Conservation (phyloP, 2,113 vertebrate genomes). For the Microcebus jonahi region DNA sequence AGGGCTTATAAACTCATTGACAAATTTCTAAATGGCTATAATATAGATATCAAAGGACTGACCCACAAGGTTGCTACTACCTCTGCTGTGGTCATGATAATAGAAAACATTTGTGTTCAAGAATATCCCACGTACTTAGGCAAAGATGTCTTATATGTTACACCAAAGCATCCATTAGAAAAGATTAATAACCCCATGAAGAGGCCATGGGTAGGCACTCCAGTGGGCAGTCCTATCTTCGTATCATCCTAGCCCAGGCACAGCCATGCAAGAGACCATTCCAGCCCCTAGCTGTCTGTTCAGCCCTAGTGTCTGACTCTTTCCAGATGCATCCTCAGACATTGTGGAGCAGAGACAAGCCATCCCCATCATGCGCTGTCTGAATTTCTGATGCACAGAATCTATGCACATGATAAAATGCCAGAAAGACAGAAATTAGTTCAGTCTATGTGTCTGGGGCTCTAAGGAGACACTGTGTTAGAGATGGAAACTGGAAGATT, state of each 20-base stretch:
- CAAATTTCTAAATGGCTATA: neutral
- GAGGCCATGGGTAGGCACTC: too few relatives aligned
- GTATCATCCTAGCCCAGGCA: neutral
- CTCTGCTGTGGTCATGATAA: neutral
- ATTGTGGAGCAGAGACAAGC: neutral
- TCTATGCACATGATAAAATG: neutral
- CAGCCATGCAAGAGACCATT: neutral
- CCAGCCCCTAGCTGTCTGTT: neutral
- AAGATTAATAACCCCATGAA: neutral
- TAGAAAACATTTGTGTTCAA: neutral
- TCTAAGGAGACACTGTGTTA: neutral
- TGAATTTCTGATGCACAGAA: neutral
- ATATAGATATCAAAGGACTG: neutral
- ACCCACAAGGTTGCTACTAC: neutral
- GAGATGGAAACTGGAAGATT: neutral
- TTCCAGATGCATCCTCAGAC: neutral
- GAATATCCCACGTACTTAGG: neutral
- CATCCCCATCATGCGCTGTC: neutral
- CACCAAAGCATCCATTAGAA: neutral
- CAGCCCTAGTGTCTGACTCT: neutral
- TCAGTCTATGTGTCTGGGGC: neutral
- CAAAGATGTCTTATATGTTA: neutral
- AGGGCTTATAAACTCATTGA: neutral
- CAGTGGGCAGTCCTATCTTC: neutral
- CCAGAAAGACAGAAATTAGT: neutral